A percentile compares a stretch with the other conserved stretches of the same genome.
These are phyloP conservation scores for Capricornis sumatraensis DNA, from an alignment of 2,113 vertebrate genomes.

Conservation along the genomic window DNA sequence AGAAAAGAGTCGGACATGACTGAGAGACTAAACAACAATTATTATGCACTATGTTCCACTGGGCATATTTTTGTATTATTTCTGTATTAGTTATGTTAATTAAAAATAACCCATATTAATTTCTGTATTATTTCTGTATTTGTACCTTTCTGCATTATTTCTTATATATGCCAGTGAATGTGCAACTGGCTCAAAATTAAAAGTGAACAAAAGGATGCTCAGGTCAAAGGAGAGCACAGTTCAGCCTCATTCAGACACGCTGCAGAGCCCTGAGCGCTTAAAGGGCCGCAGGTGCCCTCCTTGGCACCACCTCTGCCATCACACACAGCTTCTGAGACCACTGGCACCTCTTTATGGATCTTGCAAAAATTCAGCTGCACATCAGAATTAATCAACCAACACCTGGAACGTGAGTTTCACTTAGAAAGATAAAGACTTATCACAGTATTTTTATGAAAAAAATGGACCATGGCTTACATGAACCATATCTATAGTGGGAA, in stretches of 20 bases:
- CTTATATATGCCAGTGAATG: neutral
- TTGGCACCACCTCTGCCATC: neutral
- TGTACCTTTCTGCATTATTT: neutral
- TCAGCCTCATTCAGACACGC: neutral
- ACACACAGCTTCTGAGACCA: neutral
- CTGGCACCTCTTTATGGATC: neutral
- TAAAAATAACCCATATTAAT: neutral
- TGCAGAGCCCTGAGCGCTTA: neutral
- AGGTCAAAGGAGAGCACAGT: neutral
- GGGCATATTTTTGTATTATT: neutral
- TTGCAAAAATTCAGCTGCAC: neutral
- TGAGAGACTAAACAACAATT: neutral
- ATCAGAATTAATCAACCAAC: neutral
- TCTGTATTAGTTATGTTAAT: neutral
- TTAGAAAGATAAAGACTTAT: neutral
- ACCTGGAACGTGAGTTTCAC: neutral
- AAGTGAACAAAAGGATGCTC: neutral
- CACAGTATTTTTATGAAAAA: neutral
- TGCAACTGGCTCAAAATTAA: neutral
- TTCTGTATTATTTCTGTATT: neutral
- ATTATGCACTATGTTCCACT: neutral
- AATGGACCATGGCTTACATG: neutral
- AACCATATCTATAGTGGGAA: neutral
- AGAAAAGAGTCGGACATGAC: neutral
- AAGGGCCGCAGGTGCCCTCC: neutral